Evolutionary conservation across 1,140 invertebrate genomes (phyloP), one percentile per base, ranked within the genome.

Genomic region (Papilio aristodemus): DNA sequence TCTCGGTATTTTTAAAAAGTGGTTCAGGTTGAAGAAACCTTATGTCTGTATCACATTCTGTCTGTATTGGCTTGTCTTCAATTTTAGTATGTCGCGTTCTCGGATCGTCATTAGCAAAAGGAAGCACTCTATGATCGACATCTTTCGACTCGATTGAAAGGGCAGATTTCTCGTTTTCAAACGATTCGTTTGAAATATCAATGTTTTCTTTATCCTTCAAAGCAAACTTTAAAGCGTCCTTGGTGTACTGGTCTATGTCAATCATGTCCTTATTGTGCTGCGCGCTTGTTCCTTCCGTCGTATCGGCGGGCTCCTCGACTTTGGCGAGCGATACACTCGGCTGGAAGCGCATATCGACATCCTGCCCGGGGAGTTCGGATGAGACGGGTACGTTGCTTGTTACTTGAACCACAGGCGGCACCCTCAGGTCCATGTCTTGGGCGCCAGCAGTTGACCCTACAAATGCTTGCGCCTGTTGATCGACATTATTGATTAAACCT

Each of bases 261-360:
- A 92, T 89, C 76, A 84, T 90, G 79, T 90, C 87, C 74, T 89
- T 92, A 67, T 72, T 81, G n/a, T 73, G 70, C 54, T 73, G 74
- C 11, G 70, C 36, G 68, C 91, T 86, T 69, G 80, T 77, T 72
- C 76, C 74, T 66, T 39, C 50, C 0, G 22, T 58, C 67, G 76
- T 77, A 54, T 68, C 83, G 39, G 71, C 72, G 60, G 63, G 71
- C 14, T 85, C 81, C 41, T 90, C 86, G 43, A 74, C 72, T 27
- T 38, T 39, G n/a, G 78, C 59, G 11, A 75, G 14, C 5, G 70
- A 54, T 22, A 80, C 32, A 66, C 71, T 78, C 70, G 84, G 81
- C 73, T 91, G 88, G 78, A 92, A 92, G 60, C 92, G 86, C 92
- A 93, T 93, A 78, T 93, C 92, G 64, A 93, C 76, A 78, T 93